Conservation (phyloP, 2,888 invertebrate species). For the Chymomyza procnemis region DNA sequence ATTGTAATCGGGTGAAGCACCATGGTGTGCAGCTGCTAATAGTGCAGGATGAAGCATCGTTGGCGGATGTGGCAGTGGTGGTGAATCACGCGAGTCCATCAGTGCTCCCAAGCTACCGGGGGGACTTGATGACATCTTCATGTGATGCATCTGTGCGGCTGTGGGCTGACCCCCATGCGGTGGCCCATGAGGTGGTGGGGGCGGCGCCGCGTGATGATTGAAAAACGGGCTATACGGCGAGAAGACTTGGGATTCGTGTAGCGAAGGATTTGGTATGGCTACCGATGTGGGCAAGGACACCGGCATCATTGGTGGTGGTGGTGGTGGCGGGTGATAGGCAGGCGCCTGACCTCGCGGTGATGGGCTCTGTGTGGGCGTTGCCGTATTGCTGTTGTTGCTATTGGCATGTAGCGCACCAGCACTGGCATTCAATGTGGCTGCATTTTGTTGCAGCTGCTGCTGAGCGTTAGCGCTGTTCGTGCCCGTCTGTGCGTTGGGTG, state of each 20-base stretch:
- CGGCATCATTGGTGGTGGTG: constrained; percentile 89
- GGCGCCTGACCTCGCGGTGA: constrained; percentile 83
- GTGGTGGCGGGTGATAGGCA: constrained; percentile 80
- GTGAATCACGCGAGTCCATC: constrained; percentile 86
- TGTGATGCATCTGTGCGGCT: constrained; percentile 78
- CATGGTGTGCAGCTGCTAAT: constrained; percentile 89
- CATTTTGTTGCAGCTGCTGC: constrained; percentile 78
- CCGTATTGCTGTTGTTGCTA: constrained; percentile 63
- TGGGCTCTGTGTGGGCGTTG: constrained; percentile 80
- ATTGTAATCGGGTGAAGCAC: constrained; percentile 88
- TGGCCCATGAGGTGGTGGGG: constrained; percentile 77
- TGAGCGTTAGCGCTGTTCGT: constrained; percentile 61
- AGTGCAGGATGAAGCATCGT: constrained; percentile 91
- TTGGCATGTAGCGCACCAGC: constrained; percentile 77
- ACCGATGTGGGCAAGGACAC: constrained; percentile 95
- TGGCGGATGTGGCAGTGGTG: constrained; percentile 90
- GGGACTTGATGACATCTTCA: constrained; percentile 80
- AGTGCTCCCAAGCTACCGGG: constrained; percentile 82
- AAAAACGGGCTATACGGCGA: constrained; percentile 95
- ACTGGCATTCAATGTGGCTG: constrained; percentile 37
- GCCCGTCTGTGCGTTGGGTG: constrained; percentile 75
- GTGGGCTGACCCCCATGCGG: constrained; percentile 78
- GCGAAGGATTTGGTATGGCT: constrained; percentile 96
- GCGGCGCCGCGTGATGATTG: constrained; percentile 81
- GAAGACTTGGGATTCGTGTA: constrained; percentile 96